Evolutionary conservation across 2,888 invertebrate genomes (phyloP).

Genomic region (Aspidiotus destructor): DNA sequence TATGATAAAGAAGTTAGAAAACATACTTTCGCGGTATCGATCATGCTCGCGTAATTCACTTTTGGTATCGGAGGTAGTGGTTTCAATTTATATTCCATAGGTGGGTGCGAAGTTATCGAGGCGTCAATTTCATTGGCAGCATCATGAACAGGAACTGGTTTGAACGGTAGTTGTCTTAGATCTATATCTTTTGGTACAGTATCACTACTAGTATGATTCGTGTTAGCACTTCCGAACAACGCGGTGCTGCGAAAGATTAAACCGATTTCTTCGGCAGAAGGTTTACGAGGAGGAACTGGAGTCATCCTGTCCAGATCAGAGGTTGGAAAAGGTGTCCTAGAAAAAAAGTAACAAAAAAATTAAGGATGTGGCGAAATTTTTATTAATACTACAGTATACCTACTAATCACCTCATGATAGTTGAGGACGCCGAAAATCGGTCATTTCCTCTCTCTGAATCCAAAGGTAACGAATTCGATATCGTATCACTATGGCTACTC

Average conservation of each 20-base stretch:
- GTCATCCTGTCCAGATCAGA: not conserved
- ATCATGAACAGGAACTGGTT: conserved; percentile 67
- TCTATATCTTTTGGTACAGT: conserved; percentile 54
- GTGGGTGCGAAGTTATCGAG: conserved; percentile 65
- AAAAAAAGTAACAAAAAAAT: not conserved
- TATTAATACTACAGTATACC: not conserved
- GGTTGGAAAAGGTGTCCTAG: conserved; percentile 12
- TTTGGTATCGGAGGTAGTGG: conserved; percentile 29
- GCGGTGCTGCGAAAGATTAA: conserved; percentile 15
- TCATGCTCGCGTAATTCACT: conserved; percentile 28
- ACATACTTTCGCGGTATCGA: conserved; percentile 17
- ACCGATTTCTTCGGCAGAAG: conserved; percentile 19
- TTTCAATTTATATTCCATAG: conserved; percentile 55
- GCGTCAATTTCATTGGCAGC: conserved; percentile 82
- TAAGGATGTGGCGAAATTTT: not conserved
- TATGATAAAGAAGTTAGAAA: not conserved
- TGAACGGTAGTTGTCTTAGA: conserved; percentile 64
- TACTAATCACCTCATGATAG: not conserved
- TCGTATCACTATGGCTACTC: not conserved
- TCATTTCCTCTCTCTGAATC: conserved; percentile 3
- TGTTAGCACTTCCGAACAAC: not conserved
- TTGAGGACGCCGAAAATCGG: not conserved
- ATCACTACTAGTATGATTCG: not conserved
- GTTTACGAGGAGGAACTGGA: not conserved
- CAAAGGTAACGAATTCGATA: conserved; percentile 5